Conservation (phyloP, 1,140 invertebrate species). For the Idris sp. region DNA sequence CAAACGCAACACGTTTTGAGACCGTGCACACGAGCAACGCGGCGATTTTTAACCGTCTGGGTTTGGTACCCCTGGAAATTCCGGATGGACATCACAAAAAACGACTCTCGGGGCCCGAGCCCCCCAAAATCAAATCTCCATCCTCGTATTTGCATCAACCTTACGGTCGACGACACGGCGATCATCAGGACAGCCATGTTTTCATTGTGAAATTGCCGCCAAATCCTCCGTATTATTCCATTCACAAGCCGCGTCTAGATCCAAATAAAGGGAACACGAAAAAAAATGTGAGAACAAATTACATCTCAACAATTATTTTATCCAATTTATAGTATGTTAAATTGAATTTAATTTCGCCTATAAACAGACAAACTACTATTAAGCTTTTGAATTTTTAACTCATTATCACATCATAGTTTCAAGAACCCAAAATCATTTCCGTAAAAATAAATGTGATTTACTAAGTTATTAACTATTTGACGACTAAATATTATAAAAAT, state of each 20-base stretch:
- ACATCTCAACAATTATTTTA: too few relatives aligned
- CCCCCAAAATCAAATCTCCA: slow-evolving; percentile 57
- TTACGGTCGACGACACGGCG: slow-evolving; percentile 83
- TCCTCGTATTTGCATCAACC: slow-evolving; percentile 65
- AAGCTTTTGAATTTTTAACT: too few relatives aligned
- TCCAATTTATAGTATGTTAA: too few relatives aligned
- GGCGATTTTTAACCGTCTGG: slow-evolving; percentile 77
- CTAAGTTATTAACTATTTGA: too few relatives aligned
- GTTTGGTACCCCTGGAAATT: slow-evolving; percentile 79
- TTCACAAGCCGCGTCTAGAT: slow-evolving; percentile 76
- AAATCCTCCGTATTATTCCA: slow-evolving; percentile 87
- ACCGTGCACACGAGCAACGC: slow-evolving; percentile 76
- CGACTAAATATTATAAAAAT: too few relatives aligned
- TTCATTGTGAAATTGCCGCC: slow-evolving; percentile 89
- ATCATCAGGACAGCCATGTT: slow-evolving; percentile 86
- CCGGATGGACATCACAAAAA: slow-evolving; percentile 84
- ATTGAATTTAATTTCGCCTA: too few relatives aligned
- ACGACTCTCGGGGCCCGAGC: slow-evolving; percentile 81
- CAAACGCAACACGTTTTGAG: slow-evolving; percentile 63
- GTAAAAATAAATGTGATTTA: too few relatives aligned
- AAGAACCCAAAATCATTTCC: too few relatives aligned
- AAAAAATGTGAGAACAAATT: slow-evolving; percentile 10
- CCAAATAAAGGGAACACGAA: slow-evolving; percentile 76
- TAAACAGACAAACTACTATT: too few relatives aligned
- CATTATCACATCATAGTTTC: too few relatives aligned